A percentile compares a stretch with the other conserved stretches of the same genome.
phyloP scores from a whole-genome alignment of 2,888 invertebrate species.

The Metalampra italica region DNA sequence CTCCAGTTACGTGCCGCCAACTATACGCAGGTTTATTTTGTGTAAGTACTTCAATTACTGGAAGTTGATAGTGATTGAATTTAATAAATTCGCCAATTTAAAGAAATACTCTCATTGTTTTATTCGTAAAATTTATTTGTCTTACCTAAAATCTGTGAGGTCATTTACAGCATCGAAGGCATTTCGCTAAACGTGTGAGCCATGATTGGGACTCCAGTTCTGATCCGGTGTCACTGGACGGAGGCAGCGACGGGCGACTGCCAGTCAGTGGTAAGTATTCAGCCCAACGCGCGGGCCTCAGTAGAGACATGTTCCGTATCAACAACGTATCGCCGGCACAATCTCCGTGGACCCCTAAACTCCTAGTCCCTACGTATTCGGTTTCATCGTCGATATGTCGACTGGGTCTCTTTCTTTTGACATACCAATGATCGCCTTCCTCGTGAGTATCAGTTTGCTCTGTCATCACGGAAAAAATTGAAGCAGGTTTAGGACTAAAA shows the following conservation, averaged over 20 bases:
- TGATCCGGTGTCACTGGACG: conserved; percentile 35
- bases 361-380: conserved; percentile 13
- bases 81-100: conserved; percentile 74
- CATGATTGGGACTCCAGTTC: conserved; percentile 36
- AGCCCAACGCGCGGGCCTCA: conserved; percentile 43
- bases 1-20: no score
- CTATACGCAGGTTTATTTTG: conserved; percentile 56
- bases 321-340: conserved; percentile 22
- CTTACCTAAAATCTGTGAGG: neutral
- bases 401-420: neutral
- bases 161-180: conserved; percentile 53
- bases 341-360: neutral
- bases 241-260: conserved; percentile 36
- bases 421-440: conserved; percentile 30
- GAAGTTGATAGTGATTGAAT: conserved; percentile 74
- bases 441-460: conserved; percentile 34
- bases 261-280: conserved; percentile 36
- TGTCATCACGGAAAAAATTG: conserved; percentile 21
- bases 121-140: conserved; percentile 29
- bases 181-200: conserved; percentile 38
- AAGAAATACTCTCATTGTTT: conserved; percentile 41
- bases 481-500: conserved; percentile 11
- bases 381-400: conserved; percentile 7
- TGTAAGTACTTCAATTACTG: conserved; percentile 70
- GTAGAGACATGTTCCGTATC: conserved; percentile 33